Evolutionary conservation across 2,888 invertebrate species (phyloP).

Genomic region (Hydropsyche betteni): DNA sequence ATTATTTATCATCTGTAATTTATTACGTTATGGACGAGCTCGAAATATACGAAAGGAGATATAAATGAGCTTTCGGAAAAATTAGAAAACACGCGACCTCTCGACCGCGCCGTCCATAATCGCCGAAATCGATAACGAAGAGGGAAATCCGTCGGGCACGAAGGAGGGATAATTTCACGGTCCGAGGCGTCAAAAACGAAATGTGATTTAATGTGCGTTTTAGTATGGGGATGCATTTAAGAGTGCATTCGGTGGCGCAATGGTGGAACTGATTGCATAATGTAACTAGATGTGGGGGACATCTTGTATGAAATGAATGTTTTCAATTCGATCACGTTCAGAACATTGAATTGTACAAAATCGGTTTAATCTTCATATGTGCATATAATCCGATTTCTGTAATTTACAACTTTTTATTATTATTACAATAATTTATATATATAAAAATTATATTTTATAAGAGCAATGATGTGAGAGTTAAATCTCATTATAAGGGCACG

Average conservation of each 20-base stretch:
- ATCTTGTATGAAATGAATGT: not conserved
- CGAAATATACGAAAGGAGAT: not conserved
- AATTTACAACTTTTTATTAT: too few species aligned
- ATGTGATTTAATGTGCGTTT: not conserved
- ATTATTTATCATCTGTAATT: not conserved
- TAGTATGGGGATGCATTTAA: not conserved
- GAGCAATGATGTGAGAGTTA: too few species aligned
- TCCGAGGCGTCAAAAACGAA: slow-evolving; percentile 24
- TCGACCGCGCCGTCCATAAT: not conserved
- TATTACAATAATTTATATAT: too few species aligned
- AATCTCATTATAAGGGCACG: slow-evolving; percentile 3
- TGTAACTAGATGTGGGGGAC: not conserved
- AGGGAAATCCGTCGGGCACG: not conserved
- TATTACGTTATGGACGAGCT: not conserved
- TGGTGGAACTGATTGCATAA: slow-evolving; percentile 36
- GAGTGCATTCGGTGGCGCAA: slow-evolving; percentile 24
- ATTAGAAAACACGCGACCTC: not conserved
- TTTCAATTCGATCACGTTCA: too few species aligned
- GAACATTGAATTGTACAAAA: too few species aligned
- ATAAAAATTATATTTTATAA: too few species aligned
- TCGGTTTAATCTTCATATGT: too few species aligned
- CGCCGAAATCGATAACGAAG: not conserved
- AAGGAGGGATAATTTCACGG: slow-evolving; percentile 24
- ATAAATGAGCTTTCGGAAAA: not conserved
- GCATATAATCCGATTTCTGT: too few species aligned